Evolutionary conservation across 2,888 invertebrate genomes (phyloP).

Genomic region (Carabus problematicus): DNA sequence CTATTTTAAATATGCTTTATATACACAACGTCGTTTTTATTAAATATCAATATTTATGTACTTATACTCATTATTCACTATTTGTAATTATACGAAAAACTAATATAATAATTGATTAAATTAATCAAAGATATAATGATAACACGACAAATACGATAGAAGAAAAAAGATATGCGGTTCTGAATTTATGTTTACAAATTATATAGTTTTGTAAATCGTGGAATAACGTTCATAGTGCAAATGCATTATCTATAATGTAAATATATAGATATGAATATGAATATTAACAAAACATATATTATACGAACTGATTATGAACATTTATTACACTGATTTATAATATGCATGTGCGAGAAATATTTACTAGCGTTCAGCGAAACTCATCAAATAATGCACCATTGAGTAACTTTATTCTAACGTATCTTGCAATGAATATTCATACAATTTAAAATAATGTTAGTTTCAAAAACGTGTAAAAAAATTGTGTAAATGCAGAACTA

Average conservation of each 20-base stretch:
- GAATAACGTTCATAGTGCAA: too few species aligned
- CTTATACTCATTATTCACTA: conserved; percentile 28
- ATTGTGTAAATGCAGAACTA: conserved; percentile 35
- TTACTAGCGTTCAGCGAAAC: too few species aligned
- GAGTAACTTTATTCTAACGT: too few species aligned
- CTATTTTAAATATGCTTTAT: conserved; percentile 38
- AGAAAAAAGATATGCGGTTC: conserved; percentile 52
- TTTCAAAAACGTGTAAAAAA: conserved; percentile 34
- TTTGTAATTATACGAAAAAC: conserved; percentile 30
- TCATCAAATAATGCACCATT: too few species aligned
- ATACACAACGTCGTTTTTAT: conserved; percentile 35
- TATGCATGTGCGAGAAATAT: background rate
- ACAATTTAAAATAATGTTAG: conserved; percentile 7
- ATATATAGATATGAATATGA: too few species aligned
- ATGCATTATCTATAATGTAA: too few species aligned
- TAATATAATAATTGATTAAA: conserved; percentile 25
- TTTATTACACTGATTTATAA: conserved; percentile 1
- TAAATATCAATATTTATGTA: conserved; percentile 39
- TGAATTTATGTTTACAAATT: too few species aligned
- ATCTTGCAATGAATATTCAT: too few species aligned
- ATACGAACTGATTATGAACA: background rate
- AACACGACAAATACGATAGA: conserved; percentile 68
- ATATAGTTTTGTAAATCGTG: too few species aligned
- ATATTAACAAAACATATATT: background rate
- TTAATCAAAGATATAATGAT: background rate